A percentile compares a stretch with the other conserved stretches of the same genome.
Conservation (phyloP, 2,797 vertebrate genomes). For the Zenarchopterus dispar region DNA sequence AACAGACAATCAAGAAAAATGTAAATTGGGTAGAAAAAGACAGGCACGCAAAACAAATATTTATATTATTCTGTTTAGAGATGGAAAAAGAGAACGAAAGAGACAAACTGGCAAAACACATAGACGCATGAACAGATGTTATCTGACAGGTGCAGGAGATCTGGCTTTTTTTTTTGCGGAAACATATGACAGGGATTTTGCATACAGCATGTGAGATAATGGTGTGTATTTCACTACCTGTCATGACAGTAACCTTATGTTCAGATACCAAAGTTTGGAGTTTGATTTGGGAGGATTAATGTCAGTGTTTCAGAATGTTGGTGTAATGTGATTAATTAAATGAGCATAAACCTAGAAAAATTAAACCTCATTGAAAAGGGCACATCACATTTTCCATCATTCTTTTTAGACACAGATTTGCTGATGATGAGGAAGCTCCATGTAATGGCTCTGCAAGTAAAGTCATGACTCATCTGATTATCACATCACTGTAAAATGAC, state of each 20-base stretch:
- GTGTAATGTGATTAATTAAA: conserved; percentile 35
- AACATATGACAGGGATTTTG: conserved; percentile 70
- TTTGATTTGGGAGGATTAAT: conserved; percentile 52
- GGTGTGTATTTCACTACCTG: conserved; percentile 58
- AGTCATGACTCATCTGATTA: conserved; percentile 21
- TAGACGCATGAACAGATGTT: conserved; percentile 73
- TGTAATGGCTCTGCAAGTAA: conserved; percentile 2
- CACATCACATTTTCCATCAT: neutral
- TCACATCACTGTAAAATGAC: conserved; percentile 5
- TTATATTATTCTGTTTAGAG: neutral
- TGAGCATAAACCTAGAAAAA: neutral
- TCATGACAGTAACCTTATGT: conserved; percentile 69
- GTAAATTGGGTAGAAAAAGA: too few species aligned
- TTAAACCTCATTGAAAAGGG: neutral
- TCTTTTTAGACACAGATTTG: conserved; percentile 13
- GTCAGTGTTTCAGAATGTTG: conserved; percentile 38
- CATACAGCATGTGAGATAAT: conserved; percentile 59
- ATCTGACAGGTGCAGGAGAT: conserved; percentile 72
- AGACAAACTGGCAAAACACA: conserved; percentile 13
- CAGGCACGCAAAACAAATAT: neutral
- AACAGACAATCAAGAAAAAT: too few species aligned
- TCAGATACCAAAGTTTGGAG: conserved; percentile 31
- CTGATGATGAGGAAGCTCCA: neutral
- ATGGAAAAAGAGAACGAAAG: conserved; percentile 21
- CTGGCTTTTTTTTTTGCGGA: conserved; percentile 69